A percentile compares a stretch with the other conserved stretches of the same genome.
These are phyloP conservation scores for Dinomys branickii DNA, from an alignment of 2,113 vertebrate genomes.

Conservation along the genomic window DNA sequence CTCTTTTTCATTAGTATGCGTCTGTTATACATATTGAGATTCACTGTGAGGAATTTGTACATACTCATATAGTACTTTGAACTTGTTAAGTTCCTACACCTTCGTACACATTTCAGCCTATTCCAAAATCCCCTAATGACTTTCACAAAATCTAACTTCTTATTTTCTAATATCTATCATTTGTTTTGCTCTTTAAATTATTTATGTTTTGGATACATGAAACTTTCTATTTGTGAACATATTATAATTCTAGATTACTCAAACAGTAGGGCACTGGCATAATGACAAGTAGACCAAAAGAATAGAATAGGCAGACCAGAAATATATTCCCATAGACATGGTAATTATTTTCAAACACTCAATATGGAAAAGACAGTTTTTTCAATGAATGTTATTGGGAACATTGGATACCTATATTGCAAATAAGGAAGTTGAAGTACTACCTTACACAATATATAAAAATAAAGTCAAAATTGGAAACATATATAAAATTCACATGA, in stretches of 20 bases:
- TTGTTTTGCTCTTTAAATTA: neutral
- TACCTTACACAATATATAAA: neutral
- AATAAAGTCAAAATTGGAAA: neutral
- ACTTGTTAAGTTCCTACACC: accelerated
- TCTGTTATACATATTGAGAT: too few relatives aligned
- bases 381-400: neutral
- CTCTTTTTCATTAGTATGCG: too few relatives aligned
- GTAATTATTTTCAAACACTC: neutral
- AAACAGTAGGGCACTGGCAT: neutral
- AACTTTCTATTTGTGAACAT: neutral
- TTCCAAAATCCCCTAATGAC: neutral
- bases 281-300: neutral
- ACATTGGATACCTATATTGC: neutral
- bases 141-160: neutral
- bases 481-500: neutral
- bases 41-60: neutral
- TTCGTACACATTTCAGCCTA: neutral
- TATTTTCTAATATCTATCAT: neutral
- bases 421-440: neutral
- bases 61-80: neutral
- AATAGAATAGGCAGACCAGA: neutral
- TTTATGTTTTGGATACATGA: neutral
- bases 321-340: neutral
- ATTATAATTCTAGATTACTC: neutral
- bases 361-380: neutral